Evolutionary conservation across 1,140 invertebrate species (phyloP).

Genomic region (Atta colombica): DNA sequence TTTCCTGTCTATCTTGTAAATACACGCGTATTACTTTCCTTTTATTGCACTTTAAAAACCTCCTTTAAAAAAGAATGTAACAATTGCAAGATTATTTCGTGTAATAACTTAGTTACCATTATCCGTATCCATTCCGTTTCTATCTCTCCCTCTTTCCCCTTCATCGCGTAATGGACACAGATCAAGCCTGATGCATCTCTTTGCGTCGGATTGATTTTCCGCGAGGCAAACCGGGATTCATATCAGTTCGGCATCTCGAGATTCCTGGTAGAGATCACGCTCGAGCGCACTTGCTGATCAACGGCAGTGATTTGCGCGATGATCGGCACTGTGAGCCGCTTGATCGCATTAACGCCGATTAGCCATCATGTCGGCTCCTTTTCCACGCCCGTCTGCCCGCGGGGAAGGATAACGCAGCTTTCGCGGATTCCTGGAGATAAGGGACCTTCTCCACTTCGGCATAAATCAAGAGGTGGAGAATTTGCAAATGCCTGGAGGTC

Average conservation of each 20-base stretch:
- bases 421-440: constrained; percentile 44
- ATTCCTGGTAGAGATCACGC: constrained; percentile 38
- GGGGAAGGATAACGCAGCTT: constrained; percentile 7
- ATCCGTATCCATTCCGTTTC: constrained; percentile 36
- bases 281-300: constrained; percentile 54
- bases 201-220: constrained; percentile 56
- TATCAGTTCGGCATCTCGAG: constrained; percentile 51
- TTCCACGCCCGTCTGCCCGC: constrained; percentile 10
- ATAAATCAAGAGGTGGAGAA: not conserved
- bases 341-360: constrained; percentile 61
- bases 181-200: constrained; percentile 56
- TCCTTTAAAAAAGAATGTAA: not conserved
- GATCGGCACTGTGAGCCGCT: constrained; percentile 49
- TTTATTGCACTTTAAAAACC: not conserved
- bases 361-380: constrained; percentile 52
- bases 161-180: constrained; percentile 43
- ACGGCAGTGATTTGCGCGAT: constrained; percentile 53
- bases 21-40: not conserved
- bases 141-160: constrained; percentile 5
- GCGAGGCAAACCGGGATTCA: constrained; percentile 30
- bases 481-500: not conserved
- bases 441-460: not conserved
- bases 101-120: constrained; percentile 6
- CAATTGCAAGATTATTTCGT: constrained; percentile 24
- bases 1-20: not conserved